phyloP scores from a whole-genome alignment of 2,797 vertebrate genomes.

The Urophycis tenuis region DNA sequence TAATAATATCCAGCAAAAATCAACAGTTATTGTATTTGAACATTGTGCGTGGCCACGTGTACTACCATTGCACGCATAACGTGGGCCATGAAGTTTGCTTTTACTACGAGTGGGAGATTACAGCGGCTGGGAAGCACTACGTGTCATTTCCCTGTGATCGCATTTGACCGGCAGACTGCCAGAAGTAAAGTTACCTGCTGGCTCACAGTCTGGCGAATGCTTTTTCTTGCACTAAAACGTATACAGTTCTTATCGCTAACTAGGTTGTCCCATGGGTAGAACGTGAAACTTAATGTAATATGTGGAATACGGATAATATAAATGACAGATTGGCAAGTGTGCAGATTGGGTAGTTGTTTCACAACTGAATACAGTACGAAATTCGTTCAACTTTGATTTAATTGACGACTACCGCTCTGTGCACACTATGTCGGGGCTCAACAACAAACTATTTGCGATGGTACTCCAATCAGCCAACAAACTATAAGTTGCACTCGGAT shows the following conservation, averaged over 20 bases:
- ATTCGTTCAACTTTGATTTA: not conserved
- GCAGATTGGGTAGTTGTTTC: not conserved
- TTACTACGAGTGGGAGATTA: not conserved
- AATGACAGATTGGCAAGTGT: not conserved
- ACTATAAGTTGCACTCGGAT: not conserved
- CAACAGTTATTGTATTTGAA: not conserved
- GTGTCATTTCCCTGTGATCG: conserved; percentile 64
- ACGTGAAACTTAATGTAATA: not conserved
- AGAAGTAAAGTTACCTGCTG: not conserved
- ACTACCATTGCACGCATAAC: not conserved
- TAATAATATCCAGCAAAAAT: not conserved
- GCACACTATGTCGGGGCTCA: no score
- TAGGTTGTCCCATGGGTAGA: not conserved
- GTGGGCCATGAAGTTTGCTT: not conserved
- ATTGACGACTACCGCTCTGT: no score
- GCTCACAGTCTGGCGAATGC: not conserved
- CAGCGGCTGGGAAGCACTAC: conserved; percentile 48
- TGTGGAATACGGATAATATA: not conserved
- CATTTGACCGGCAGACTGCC: conserved; percentile 16
- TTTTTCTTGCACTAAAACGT: not conserved
- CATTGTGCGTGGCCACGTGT: not conserved
- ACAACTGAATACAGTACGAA: not conserved
- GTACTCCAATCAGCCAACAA: not conserved
- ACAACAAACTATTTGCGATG: no score
- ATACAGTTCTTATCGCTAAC: not conserved